These are phyloP conservation scores for Xyrauchen texanus DNA, from an alignment of 2,113 vertebrate genomes.

Conservation along the genomic window DNA sequence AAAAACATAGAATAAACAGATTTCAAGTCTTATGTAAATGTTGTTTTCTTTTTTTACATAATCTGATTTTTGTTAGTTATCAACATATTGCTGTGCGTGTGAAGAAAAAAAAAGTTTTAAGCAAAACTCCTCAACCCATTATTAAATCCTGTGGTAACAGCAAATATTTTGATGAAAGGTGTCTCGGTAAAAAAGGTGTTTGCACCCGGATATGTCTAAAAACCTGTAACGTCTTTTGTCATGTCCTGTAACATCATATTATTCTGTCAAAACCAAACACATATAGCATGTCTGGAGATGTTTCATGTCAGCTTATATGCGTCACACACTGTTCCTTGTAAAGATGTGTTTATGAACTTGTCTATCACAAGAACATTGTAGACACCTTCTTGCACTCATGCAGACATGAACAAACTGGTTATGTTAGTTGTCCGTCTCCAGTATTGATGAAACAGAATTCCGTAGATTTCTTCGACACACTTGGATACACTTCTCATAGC, in stretches of 20 bases:
- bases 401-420: constrained; percentile 39
- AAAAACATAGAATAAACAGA: no score
- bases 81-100: no score
- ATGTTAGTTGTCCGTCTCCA: constrained; percentile 6
- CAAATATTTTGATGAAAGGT: no score
- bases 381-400: constrained; percentile 15
- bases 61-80: no score
- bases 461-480: not conserved
- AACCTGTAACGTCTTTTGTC: no score
- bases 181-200: not conserved
- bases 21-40: no score
- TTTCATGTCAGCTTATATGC: constrained; percentile 36
- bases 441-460: not conserved
- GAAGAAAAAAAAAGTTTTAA: no score
- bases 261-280: constrained; percentile 14
- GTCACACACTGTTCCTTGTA: constrained; percentile 33
- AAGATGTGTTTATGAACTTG: constrained; percentile 30
- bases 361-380: not conserved
- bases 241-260: not conserved
- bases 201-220: not conserved
- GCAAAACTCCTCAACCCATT: no score
- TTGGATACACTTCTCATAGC: not conserved
- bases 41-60: no score
- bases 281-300: constrained; percentile 30
- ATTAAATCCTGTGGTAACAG: no score